phyloP scores from a whole-genome alignment of 37 sponge, comb jelly and placozoan genomes.

The Hormiphora californensis region DNA sequence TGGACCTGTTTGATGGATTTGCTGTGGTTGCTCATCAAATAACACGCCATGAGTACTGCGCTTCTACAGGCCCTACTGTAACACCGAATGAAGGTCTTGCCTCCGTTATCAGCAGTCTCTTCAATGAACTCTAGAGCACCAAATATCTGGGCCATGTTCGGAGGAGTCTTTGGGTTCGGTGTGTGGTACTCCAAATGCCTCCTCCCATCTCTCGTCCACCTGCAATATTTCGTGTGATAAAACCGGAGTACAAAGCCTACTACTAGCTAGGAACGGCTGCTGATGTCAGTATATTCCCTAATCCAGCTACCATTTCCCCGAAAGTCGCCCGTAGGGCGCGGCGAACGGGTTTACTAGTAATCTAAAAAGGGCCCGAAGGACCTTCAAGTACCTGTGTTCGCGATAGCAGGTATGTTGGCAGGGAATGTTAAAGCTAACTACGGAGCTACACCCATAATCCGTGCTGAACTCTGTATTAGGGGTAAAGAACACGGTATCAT shows the following conservation, averaged over 20 bases:
- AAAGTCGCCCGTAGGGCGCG: too few relatives aligned
- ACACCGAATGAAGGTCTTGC: neutral
- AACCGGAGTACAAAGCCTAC: too few relatives aligned
- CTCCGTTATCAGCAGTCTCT: neutral
- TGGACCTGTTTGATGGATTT: neutral
- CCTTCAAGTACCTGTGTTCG: neutral
- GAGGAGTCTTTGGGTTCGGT: neutral
- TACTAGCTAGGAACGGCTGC: too few relatives aligned
- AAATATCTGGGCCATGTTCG: slow-evolving; percentile 9
- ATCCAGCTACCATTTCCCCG: too few relatives aligned
- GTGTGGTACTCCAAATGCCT: neutral
- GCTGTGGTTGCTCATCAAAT: slow-evolving; percentile 8
- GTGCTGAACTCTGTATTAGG: neutral
- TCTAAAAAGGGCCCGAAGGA: too few relatives aligned
- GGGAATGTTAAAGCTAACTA: neutral
- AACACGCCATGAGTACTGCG: neutral
- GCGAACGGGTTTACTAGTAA: too few relatives aligned
- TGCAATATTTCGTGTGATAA: too few relatives aligned
- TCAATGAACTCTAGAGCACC: slow-evolving; percentile 9
- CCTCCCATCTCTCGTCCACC: neutral
- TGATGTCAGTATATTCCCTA: too few relatives aligned
- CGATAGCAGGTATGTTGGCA: slow-evolving; percentile 2
- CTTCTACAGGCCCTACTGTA: slow-evolving; percentile 27
- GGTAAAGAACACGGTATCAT: neutral
- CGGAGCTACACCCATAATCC: neutral